Evolutionary conservation across 2,797 vertebrate species (phyloP), one percentile per base, ranked within the genome.

Genomic region (Melanotaenia trifasciata): DNA sequence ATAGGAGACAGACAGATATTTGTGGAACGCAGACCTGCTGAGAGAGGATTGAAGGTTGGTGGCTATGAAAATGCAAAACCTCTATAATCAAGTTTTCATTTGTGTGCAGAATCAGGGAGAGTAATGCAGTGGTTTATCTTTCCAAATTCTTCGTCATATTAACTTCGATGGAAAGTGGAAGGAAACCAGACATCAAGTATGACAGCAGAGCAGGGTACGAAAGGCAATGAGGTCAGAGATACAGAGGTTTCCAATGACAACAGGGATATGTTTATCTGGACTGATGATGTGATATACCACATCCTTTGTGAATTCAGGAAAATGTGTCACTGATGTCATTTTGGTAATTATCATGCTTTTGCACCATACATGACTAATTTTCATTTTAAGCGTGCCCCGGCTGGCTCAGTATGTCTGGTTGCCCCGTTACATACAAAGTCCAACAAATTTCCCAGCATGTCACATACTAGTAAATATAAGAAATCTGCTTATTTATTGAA

Each of bases 151-250:
- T 64, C 38, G 22, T 9, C 7, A 58, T 53, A 80, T 54, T 43
- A 40, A 20, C 32, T 58, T 57, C 56, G 33, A 35, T 58, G 61
- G 74, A 80, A 79, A 73, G 60, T 53, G 32, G 67, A 32, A 72
- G 69, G 58, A 59, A 68, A 63, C 20, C n/a, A 9, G 28, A 3
- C 32, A 10, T 66, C 73, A 70, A 76, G 50, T 26, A 43, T 20
- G 58, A 65, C 56, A 74, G 38, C 38, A 58, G 45, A 61, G 64
- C 81, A 30, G 72, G 74, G 30, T 64, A 65, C 67, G 65, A 76
- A 73, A 36, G 73, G 13, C 16, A 14, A 47, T 57, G 58, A 35
- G 45, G 30, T 79, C 54, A 73, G 33, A 14, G 47, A 33, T 22
- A 43, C 58, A 33, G 58, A 67, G 20, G 61, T 51, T 67, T 74